phyloP scores from a whole-genome alignment of 2,888 invertebrate genomes.

The Ormyrus labotus region DNA sequence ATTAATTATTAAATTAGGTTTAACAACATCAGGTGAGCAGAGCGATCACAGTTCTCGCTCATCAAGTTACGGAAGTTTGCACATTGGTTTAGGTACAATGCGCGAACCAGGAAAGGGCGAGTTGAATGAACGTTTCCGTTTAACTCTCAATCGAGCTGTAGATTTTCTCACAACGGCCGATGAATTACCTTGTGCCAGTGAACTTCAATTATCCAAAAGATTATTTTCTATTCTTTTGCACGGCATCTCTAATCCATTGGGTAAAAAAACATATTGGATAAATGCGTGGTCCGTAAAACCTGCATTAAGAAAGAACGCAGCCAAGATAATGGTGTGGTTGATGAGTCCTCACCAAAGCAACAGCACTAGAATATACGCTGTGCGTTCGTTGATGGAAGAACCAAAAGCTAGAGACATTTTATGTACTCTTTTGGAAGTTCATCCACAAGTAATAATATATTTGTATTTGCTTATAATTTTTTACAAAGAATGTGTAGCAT shows the following conservation, averaged over 20 bases:
- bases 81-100: slow-evolving; percentile 59
- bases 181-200: slow-evolving; percentile 66
- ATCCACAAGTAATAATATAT: slow-evolving; percentile 70
- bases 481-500: background rate
- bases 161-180: slow-evolving; percentile 76
- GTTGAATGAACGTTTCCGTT: slow-evolving; percentile 78
- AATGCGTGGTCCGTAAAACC: slow-evolving; percentile 72
- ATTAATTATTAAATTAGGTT: slow-evolving; percentile 23
- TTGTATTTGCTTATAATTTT: background rate
- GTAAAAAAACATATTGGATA: slow-evolving; percentile 70
- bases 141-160: slow-evolving; percentile 77
- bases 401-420: slow-evolving; percentile 75
- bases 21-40: slow-evolving; percentile 73
- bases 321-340: slow-evolving; percentile 76
- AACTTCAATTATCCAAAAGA: slow-evolving; percentile 76
- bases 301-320: slow-evolving; percentile 73
- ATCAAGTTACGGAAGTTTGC: slow-evolving; percentile 70
- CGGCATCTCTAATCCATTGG: slow-evolving; percentile 72
- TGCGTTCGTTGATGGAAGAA: slow-evolving; percentile 75
- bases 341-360: slow-evolving; percentile 76
- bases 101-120: slow-evolving; percentile 74
- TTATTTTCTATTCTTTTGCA: slow-evolving; percentile 78
- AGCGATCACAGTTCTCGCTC: slow-evolving; percentile 71
- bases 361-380: slow-evolving; percentile 74
- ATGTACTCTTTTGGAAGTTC: slow-evolving; percentile 73